Percentiles rank a stretch among this genome's conserved stretches.
phyloP scores from a whole-genome alignment of 2,888 invertebrate species.

The Hyposoter didymator region DNA sequence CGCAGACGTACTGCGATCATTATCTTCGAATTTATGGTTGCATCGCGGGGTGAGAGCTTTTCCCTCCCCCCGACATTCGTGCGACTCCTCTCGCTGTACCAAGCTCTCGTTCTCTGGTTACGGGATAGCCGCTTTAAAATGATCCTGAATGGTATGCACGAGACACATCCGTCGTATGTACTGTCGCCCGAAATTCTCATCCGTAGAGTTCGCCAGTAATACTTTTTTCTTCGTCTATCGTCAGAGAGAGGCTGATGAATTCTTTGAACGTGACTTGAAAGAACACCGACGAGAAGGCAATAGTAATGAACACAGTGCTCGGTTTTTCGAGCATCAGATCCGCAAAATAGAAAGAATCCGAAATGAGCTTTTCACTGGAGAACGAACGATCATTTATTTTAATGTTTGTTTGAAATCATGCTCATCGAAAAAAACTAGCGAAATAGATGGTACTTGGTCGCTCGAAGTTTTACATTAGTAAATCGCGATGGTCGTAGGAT shows the following conservation, averaged over 20 bases:
- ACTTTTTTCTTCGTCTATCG: neutral
- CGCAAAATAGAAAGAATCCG: neutral
- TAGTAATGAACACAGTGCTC: neutral
- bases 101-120: conserved; percentile 11
- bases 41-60: conserved; percentile 72
- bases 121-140: conserved; percentile 49
- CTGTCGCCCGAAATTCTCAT: conserved; percentile 9
- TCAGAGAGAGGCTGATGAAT: neutral
- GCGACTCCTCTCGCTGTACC: conserved; percentile 10
- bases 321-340: neutral
- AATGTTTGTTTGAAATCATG: neutral
- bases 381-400: neutral
- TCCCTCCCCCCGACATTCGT: conserved; percentile 6
- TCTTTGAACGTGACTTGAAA: neutral
- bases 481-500: neutral
- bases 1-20: conserved; percentile 84
- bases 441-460: neutral
- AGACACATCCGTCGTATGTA: neutral
- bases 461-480: neutral
- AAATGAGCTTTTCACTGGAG: neutral
- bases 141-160: conserved; percentile 34
- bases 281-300: neutral
- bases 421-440: neutral
- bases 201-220: conserved; percentile 6
- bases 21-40: conserved; percentile 82